Conservation (phyloP, 2,888 invertebrate genomes). For the Ypsolopha sequella region DNA sequence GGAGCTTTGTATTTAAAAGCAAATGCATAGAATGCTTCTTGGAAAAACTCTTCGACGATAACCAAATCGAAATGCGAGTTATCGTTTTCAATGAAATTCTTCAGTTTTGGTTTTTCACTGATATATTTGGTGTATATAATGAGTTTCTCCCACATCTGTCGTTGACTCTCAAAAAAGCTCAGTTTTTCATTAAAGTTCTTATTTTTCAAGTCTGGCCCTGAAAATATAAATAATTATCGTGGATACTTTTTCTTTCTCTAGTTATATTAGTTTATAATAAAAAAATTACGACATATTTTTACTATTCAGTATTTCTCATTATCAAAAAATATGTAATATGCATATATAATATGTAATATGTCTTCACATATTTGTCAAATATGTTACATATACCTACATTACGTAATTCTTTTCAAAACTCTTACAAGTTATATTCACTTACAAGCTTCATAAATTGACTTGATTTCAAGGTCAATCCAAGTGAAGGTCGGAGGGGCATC, state of each 20-base stretch:
- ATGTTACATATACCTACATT: too few relatives aligned
- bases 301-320: too few relatives aligned
- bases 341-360: too few relatives aligned
- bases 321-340: too few relatives aligned
- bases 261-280: too few relatives aligned
- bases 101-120: conserved; percentile 11
- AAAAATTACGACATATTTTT: too few relatives aligned
- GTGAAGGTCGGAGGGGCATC: background rate
- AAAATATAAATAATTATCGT: background rate
- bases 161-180: background rate
- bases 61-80: conserved; percentile 21
- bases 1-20: conserved; percentile 23
- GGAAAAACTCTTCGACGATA: conserved; percentile 22
- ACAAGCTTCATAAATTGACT: conserved; percentile 5
- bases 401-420: too few relatives aligned
- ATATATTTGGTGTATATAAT: conserved; percentile 11
- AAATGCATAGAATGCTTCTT: conserved; percentile 22
- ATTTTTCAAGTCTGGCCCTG: conserved; percentile 4
- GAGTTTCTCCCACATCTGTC: conserved; percentile 1
- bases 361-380: too few relatives aligned
- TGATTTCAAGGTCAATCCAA: conserved; percentile 3
- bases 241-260: too few relatives aligned
- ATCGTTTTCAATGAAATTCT: conserved; percentile 14
- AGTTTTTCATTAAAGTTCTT: background rate
- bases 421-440: background rate